phyloP scores from a whole-genome alignment of 2,888 invertebrate species.

The Lasioglossum villosulum region DNA sequence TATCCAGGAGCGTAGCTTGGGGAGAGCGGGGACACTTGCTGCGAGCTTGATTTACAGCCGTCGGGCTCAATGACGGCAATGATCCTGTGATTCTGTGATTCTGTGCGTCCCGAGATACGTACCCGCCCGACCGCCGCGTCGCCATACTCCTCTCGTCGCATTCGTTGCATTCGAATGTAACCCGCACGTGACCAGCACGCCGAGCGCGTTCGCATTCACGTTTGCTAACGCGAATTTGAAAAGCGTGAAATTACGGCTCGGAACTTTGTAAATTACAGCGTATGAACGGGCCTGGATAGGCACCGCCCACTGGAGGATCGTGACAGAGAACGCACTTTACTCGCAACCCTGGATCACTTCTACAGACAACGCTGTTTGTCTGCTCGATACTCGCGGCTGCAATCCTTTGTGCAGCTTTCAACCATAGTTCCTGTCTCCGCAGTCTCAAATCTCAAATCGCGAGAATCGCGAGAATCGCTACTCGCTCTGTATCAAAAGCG shows the following conservation, averaged over 20 bases:
- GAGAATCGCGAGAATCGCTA: no score
- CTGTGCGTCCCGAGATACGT: neutral
- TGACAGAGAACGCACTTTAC: neutral
- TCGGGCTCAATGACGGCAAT: constrained; percentile 10
- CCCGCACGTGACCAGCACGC: constrained; percentile 39
- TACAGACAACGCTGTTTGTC: neutral
- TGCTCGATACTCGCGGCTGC: neutral
- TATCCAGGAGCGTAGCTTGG: constrained; percentile 1
- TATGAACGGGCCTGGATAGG: neutral
- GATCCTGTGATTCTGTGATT: neutral
- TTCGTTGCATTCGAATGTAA: constrained; percentile 18
- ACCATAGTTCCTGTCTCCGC: no score
- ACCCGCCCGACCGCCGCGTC: neutral
- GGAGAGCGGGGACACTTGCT: constrained; percentile 7
- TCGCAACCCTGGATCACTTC: no score
- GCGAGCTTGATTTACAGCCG: constrained; percentile 37
- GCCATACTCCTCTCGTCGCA: neutral
- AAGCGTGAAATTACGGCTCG: constrained; percentile 36
- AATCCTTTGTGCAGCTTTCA: no score
- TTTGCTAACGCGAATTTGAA: constrained; percentile 17
- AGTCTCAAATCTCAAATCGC: no score
- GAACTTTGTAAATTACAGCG: neutral
- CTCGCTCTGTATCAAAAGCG: no score
- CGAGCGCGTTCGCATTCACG: neutral
- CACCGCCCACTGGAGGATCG: neutral